A percentile compares a stretch with the other conserved stretches of the same genome.
phyloP scores from a whole-genome alignment of 2,113 vertebrate species.

The Carassius gibelio region DNA sequence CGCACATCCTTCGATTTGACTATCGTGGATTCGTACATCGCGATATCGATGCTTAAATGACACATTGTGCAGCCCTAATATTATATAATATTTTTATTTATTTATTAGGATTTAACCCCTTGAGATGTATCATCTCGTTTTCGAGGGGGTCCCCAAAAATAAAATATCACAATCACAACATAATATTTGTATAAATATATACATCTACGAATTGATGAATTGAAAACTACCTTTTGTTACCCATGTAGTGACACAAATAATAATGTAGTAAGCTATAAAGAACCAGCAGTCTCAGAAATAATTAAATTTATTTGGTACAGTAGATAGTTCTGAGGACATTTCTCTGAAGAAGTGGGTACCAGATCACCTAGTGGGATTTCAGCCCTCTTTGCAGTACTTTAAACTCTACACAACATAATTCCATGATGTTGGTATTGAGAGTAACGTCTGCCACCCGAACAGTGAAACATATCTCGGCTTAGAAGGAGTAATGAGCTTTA shows the following conservation, averaged over 20 bases:
- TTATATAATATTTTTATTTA: no score
- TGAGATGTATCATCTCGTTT: no score
- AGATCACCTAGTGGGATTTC: constrained; percentile 2
- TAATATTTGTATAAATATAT: no score
- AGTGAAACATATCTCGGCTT: constrained; percentile 14
- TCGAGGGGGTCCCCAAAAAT: no score
- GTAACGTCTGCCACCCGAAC: not conserved
- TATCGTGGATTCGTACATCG: no score
- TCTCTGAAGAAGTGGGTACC: not conserved
- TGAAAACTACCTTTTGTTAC: not conserved
- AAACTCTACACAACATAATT: not conserved
- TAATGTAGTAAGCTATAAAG: not conserved
- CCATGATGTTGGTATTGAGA: not conserved
- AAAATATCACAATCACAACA: no score
- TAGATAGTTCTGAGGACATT: not conserved
- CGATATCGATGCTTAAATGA: no score
- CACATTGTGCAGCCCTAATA: no score
- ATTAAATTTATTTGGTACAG: not conserved
- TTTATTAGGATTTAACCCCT: no score
- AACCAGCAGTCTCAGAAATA: not conserved
- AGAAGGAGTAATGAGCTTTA: constrained; percentile 44
- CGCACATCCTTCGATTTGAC: no score
- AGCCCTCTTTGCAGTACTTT: not conserved
- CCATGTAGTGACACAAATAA: not conserved
- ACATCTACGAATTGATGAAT: no score